These are phyloP conservation scores for Mastomys coucha DNA, from an alignment of 2,113 vertebrate genomes.

Conservation along the genomic window DNA sequence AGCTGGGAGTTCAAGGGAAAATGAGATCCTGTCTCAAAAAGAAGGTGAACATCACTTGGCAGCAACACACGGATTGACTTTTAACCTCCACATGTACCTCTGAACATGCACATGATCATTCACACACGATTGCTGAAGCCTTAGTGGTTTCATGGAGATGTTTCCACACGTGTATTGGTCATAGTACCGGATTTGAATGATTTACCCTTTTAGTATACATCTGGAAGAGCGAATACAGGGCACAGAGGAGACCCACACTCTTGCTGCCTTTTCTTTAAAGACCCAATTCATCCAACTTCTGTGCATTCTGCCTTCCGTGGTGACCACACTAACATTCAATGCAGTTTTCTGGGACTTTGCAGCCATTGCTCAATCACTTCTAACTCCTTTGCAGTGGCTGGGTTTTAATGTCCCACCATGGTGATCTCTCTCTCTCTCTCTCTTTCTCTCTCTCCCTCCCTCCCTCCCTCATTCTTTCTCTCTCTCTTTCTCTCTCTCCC, in stretches of 20 bases:
- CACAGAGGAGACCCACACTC: background rate
- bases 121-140: too few species aligned
- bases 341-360: rapidly evolving
- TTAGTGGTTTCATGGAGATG: background rate
- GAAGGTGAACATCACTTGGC: background rate
- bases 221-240: background rate
- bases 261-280: background rate
- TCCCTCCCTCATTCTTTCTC: too few species aligned
- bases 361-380: rapidly evolving
- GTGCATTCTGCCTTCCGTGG: rapidly evolving
- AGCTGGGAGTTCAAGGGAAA: background rate
- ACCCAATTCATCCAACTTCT: background rate
- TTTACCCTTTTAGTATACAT: background rate
- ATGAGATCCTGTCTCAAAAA: background rate
- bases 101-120: too few species aligned
- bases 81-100: background rate
- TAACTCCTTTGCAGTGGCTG: background rate
- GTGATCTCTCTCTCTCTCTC: too few species aligned
- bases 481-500: too few species aligned
- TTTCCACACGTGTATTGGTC: background rate
- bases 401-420: background rate
- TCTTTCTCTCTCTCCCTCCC: too few species aligned
- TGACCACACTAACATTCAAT: background rate
- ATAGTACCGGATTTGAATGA: background rate
- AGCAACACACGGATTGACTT: background rate